Base-by-base conservation (phyloP, 1,140 invertebrate species). In the Drosophila malerkotliana region DNA sequence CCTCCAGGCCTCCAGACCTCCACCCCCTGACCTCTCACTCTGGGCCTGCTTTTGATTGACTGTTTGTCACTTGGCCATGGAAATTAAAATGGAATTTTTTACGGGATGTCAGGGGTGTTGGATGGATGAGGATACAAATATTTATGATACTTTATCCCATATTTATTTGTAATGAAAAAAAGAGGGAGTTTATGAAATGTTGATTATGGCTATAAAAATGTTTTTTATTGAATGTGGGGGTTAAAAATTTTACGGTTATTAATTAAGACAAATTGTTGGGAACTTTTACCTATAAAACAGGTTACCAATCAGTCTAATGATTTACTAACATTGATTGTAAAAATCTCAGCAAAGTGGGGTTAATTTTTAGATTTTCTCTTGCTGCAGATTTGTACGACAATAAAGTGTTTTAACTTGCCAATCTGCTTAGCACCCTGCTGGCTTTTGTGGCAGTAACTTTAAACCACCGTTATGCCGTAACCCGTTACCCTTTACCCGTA, bases 81-180 rank as follows among this genome's bases (percentile, higher is more conserved):
- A 88, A 88, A 88, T 88, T 88, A 88, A 88, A 88, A 83, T 48
- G 63, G 18, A 48, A 68, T 68, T 68, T 69, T 69, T 68, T 3
- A 3, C 52, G 1, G 34, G 15, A 18, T 41, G 2, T 4, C 18
- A 7, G n/a, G 15, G 6, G n/a, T 8, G 10, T 49, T 49, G 18
- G 34, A 69, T 39, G 47, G 24, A 30, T 37, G 32, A n/a, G 21
- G 28, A 68, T 69, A 45, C 14, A 47, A 39, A 57, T 57, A 56
- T 68, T 54, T 57, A 56, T 39, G 52, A 49, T 57, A 57, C 10
- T 45, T 47, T 39, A 69, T 56, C 1, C 7, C n/a, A n/a, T 34
- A 8, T 34, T 8, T 24, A 15, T n/a, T n/a, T 47, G 37, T 21
- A 15, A 5, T 8, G 39, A 21, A n/a, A 28, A 28, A 48, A 21